Evolutionary conservation across 2,888 invertebrate genomes (phyloP).

Genomic region (Meteorus colon): DNA sequence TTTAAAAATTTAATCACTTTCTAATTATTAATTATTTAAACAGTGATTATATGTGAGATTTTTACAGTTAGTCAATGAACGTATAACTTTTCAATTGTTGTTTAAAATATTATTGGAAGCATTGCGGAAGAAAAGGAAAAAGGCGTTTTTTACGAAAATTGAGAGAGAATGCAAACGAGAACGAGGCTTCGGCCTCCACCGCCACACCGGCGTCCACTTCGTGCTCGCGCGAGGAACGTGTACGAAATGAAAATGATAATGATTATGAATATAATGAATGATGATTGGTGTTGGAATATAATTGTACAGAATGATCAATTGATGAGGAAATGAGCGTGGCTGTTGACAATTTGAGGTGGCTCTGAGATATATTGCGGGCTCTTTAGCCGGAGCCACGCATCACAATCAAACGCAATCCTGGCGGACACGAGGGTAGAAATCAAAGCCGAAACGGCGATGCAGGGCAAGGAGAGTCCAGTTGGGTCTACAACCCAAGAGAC

Average conservation of each 20-base stretch:
- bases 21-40: background rate
- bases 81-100: background rate
- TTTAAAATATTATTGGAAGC: background rate
- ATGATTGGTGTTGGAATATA: conserved; percentile 22
- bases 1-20: background rate
- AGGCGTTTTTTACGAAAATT: background rate
- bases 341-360: conserved; percentile 18
- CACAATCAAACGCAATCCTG: conserved; percentile 56
- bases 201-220: conserved; percentile 40
- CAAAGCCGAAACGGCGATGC: conserved; percentile 63
- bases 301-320: conserved; percentile 16
- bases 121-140: too few species aligned
- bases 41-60: background rate
- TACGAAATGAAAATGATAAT: conserved; percentile 30
- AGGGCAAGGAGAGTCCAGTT: conserved; percentile 68
- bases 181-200: conserved; percentile 41
- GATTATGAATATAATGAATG: background rate
- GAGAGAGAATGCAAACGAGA: conserved; percentile 31
- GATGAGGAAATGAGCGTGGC: conserved; percentile 24
- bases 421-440: conserved; percentile 61
- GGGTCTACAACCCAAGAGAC: conserved; percentile 77
- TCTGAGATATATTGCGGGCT: conserved; percentile 29
- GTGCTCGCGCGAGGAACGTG: conserved; percentile 36
- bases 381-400: conserved; percentile 31
- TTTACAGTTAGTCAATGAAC: background rate